Evolutionary conservation across 2,113 vertebrate species (phyloP).

Genomic region (Tragulus kanchil): DNA sequence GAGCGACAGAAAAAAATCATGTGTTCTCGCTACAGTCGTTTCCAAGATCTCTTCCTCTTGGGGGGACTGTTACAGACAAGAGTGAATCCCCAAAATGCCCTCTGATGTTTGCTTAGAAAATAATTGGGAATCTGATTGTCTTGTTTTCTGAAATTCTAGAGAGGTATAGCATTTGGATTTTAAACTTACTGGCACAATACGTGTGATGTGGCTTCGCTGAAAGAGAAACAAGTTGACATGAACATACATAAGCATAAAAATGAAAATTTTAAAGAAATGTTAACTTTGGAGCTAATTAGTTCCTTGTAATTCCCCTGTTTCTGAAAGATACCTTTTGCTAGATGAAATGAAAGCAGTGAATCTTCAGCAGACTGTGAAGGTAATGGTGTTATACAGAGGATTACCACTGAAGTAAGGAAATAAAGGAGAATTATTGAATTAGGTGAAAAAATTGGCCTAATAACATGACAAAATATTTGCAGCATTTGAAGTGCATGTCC

Average conservation of each 20-base stretch:
- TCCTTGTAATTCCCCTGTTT: constrained; percentile 56
- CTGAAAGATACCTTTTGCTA: constrained; percentile 54
- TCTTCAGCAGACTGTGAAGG: constrained; percentile 35
- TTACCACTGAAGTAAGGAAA: constrained; percentile 42
- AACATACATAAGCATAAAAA: constrained; percentile 43
- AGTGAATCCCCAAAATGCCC: constrained; percentile 62
- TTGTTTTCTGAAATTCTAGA: constrained; percentile 53
- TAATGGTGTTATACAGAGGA: background rate
- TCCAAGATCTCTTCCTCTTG: constrained; percentile 49
- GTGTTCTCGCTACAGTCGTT: constrained; percentile 75
- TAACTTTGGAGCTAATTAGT: constrained; percentile 65
- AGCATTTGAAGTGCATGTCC: constrained; percentile 21
- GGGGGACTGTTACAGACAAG: constrained; percentile 68
- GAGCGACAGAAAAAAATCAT: constrained; percentile 82
- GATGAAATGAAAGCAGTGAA: constrained; percentile 60
- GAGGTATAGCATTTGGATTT: background rate
- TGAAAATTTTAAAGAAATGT: constrained; percentile 22
- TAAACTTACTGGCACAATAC: constrained; percentile 47
- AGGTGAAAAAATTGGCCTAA: constrained; percentile 55
- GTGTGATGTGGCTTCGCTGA: background rate
- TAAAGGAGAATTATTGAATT: constrained; percentile 59
- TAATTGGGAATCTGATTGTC: constrained; percentile 19
- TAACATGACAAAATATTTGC: constrained; percentile 39
- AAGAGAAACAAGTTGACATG: background rate
- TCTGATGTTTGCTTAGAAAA: constrained; percentile 56